Evolutionary conservation across 2,113 vertebrate species (phyloP).

Genomic region (Callorhinus ursinus): DNA sequence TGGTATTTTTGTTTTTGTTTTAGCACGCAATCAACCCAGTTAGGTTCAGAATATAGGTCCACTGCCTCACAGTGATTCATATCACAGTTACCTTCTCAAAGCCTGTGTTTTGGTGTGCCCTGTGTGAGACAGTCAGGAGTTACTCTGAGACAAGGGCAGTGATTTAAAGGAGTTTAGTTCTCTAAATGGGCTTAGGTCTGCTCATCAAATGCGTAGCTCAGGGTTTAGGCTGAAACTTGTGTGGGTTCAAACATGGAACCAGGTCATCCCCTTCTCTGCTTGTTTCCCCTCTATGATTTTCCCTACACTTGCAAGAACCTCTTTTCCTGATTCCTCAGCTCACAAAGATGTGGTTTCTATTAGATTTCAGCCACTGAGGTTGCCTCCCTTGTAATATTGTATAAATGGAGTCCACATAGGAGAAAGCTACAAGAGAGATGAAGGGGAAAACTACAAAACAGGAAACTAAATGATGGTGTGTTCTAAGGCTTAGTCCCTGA

Average conservation of each 20-base stretch:
- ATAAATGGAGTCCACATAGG: not conserved
- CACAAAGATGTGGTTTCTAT: not conserved
- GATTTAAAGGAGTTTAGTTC: not conserved
- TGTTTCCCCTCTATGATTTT: not conserved
- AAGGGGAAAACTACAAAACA: not conserved
- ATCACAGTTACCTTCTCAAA: not conserved
- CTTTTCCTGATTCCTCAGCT: not conserved
- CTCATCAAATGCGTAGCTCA: not conserved
- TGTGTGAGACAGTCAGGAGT: not conserved
- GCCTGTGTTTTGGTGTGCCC: not conserved
- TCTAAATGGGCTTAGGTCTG: not conserved
- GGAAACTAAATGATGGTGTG: not conserved
- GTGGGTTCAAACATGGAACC: not conserved
- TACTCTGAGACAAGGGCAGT: not conserved
- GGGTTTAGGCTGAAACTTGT: not conserved
- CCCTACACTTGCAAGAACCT: not conserved
- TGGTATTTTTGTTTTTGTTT: not conserved
- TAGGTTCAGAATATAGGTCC: not conserved
- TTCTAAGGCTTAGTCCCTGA: not conserved
- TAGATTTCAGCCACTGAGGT: not conserved
- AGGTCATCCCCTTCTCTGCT: not conserved
- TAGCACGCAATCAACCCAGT: not conserved
- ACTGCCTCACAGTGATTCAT: not conserved
- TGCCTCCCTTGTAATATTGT: not conserved
- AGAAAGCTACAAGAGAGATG: not conserved